These are phyloP conservation scores for Hymenopus coronatus DNA, from an alignment of 2,888 invertebrate genomes.

Conservation along the genomic window DNA sequence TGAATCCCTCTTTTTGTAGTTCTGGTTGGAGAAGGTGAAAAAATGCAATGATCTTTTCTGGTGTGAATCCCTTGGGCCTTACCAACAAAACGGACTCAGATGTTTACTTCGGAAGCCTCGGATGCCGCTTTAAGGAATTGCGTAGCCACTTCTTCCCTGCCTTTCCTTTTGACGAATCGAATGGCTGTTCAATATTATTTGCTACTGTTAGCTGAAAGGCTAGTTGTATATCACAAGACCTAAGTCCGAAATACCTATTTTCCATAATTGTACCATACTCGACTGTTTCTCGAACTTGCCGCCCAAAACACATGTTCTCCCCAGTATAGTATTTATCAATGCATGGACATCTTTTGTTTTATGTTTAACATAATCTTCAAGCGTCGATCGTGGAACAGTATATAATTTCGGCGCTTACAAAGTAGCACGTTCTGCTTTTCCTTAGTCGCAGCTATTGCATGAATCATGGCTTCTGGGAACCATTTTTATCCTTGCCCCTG, in stretches of 20 bases:
- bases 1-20: background rate
- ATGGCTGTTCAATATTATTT: background rate
- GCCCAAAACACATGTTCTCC: background rate
- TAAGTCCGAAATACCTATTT: background rate
- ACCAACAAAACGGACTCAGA: background rate
- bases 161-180: background rate
- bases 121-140: background rate
- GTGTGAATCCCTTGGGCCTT: background rate
- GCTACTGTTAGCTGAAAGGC: no score
- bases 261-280: background rate
- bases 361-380: no score
- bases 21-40: background rate
- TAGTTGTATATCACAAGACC: background rate
- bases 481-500: no score
- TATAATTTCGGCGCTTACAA: no score
- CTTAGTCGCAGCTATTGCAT: no score
- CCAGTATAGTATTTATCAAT: background rate
- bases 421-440: no score
- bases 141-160: background rate
- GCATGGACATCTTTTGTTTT: background rate
- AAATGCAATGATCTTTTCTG: background rate
- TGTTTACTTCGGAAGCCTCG: background rate
- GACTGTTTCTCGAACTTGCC: background rate
- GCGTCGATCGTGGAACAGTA: background rate
- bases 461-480: no score